Percentiles rank a stretch among this genome's conserved stretches.
Evolutionary conservation across 2,113 vertebrate genomes (phyloP).

Genomic region (Colinus virginianus): DNA sequence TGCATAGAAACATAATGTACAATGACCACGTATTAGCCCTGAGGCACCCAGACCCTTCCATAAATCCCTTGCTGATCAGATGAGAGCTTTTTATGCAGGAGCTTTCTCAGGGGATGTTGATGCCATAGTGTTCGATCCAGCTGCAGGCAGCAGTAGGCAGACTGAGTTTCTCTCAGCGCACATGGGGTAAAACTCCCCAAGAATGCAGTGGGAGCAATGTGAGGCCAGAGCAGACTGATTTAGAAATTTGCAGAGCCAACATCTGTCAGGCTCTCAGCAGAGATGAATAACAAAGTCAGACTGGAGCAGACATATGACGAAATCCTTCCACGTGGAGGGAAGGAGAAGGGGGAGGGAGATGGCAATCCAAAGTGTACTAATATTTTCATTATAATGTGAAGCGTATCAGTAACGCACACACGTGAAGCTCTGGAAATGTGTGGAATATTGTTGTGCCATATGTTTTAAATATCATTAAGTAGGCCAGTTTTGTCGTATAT

Average conservation of each 20-base stretch:
- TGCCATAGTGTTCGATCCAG: neutral
- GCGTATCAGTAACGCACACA: neutral
- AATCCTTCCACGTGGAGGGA: conserved; percentile 34
- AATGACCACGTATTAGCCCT: accelerated
- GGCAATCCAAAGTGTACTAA: neutral
- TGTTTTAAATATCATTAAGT: conserved; percentile 53
- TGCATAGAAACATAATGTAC: accelerated
- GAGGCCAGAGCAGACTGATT: accelerated
- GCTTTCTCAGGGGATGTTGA: neutral
- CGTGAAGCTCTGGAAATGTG: neutral
- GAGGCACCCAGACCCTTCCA: accelerated
- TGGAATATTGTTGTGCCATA: neutral
- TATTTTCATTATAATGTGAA: conserved; percentile 9
- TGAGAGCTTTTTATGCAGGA: neutral
- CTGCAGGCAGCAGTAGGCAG: neutral
- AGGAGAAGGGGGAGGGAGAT: neutral
- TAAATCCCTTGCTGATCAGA: neutral
- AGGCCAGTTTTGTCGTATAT: neutral
- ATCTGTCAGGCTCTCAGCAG: conserved; percentile 7
- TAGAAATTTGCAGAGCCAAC: neutral
- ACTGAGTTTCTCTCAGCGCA: accelerated
- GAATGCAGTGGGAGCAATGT: neutral
- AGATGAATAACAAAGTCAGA: conserved; percentile 43
- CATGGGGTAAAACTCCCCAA: accelerated
- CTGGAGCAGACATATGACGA: conserved; percentile 7